Percentiles rank a stretch among this genome's conserved stretches.
These are phyloP conservation scores for Mus spicilegus DNA, from an alignment of 2,113 vertebrate species.

Conservation along the genomic window DNA sequence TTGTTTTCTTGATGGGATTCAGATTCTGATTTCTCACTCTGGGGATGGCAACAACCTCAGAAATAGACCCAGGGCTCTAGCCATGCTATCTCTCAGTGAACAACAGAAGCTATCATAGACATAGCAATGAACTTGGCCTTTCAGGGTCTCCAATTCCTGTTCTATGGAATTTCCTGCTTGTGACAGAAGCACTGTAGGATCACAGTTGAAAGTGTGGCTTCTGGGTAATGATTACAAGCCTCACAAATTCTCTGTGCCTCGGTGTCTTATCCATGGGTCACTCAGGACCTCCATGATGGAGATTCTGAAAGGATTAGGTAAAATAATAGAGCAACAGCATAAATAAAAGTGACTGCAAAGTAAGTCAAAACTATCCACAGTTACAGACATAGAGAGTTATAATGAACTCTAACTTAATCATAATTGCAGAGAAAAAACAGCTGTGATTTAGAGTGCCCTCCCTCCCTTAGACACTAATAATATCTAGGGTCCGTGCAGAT, in stretches of 20 bases:
- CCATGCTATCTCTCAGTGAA: not conserved
- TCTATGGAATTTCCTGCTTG: not conserved
- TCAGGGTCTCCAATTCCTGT: not conserved
- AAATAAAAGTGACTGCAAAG: not conserved
- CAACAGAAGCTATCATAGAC: not conserved
- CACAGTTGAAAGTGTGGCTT: not conserved
- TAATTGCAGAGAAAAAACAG: slow-evolving; percentile 15
- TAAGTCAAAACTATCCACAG: slow-evolving; percentile 20
- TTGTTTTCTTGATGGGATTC: not conserved
- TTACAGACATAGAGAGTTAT: not conserved
- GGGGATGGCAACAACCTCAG: not conserved
- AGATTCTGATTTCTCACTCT: slow-evolving; percentile 25
- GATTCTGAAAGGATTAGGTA: not conserved
- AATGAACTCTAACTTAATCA: not conserved
- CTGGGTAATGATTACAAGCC: not conserved
- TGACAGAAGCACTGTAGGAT: not conserved
- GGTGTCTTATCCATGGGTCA: not conserved
- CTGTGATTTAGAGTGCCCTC: not conserved
- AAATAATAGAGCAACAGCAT: not conserved
- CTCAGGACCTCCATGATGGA: not conserved
- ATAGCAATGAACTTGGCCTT: not conserved
- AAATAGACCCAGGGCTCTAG: not conserved
- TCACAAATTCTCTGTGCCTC: not conserved
- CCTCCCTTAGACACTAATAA: not conserved
- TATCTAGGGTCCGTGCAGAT: not conserved